Evolutionary conservation across 2,888 invertebrate species (phyloP), one percentile per base, ranked within the genome.

Genomic region (Anarsia innoxiella): DNA sequence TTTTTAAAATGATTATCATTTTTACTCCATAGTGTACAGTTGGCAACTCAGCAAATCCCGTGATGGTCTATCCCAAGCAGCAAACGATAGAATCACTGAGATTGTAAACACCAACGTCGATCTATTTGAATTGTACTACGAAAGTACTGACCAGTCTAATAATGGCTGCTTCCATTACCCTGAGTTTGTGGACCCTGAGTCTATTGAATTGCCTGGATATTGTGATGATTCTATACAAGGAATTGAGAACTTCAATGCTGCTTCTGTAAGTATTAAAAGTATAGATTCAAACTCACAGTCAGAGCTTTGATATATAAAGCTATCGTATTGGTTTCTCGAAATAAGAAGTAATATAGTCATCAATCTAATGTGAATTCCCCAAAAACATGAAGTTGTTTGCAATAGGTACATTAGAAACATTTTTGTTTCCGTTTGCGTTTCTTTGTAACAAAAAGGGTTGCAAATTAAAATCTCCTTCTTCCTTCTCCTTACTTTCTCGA

Each of bases 121-220:
- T 26, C 62, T 82, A 2, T 70, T 64, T 41, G 59, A 62, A 23
- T 48, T 52, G 1, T 80, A 80, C 49, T 82, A 69, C 41, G 53
- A 59, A 1, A 19, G 38, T 1, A 74, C 72, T 0, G 54, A 56
- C 2, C 80, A 77, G 37, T 63, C 59, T 26, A 45, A 60, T 32
- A 47, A 50, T 2, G 68, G 63, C 0, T 82, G 82, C 41, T 82
- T 82, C 70, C 53, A 75, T 44, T 80, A 79, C 36, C 82, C 82
- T 1, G 62, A 46, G 1, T 75, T 66, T 27, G 60, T 57, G 0
- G 38, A 48, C 8, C 71, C 72, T 4, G 23, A 38, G 0, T 23
- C n/a, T 0, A 76, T 79, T 10, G 58, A 49, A 1, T 48, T 80
- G 3, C 54, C 60, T 0, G 78, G 76, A 14, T 56, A 63, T 4